Evolutionary conservation across 1,140 invertebrate genomes (phyloP), one percentile per base, ranked within the genome.

Genomic region (Neomicropteryx cornuta): DNA sequence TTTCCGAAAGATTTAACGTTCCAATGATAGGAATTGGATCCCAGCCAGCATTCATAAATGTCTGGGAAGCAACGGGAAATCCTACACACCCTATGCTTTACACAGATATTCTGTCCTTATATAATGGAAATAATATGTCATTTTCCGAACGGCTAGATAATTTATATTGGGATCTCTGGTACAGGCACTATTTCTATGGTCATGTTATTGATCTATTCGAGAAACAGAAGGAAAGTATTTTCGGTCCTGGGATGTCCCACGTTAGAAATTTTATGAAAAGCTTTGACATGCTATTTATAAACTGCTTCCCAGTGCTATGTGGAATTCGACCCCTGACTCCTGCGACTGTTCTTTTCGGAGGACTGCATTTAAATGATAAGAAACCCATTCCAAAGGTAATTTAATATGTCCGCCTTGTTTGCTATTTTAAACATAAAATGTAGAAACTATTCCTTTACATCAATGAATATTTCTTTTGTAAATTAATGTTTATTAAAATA

Each of bases 261-360:
- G 18, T 70, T 13, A 43, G 47, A 4, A 60, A 70, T 35, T 47
- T 75, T 10, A 51, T 57, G 22, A 54, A 53, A 30, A 68, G 70
- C 49, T 51, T 68, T 1, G 64, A 66, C 38, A 50, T 79, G 51
- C 27, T 75, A n/a, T 66, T 79, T 39, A 38, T 67, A 2, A 71
- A 68, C 46, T 49, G 50, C 5, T 60, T 73, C 58, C 59, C 61
- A 2, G 47, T 63, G 14, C 58, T 68, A 45, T 50, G 60, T 31
- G 52, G 56, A 21, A 55, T 60, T 27, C 54, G 62, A 29, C 61
- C 73, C 5, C 45, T 62, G 6, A 56, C 64, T 10, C 66, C 70
- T 5, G 57, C 49, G 37, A 58, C 71, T 3, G 49, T 73, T 5
- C 53, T 62, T 39, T 49, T 73, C 32, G 64, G 63, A 21, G 68